Percentiles rank a stretch among this genome's conserved stretches.
Evolutionary conservation across 2,888 invertebrate species (phyloP).

Genomic region (Eucriotettix oculatus): DNA sequence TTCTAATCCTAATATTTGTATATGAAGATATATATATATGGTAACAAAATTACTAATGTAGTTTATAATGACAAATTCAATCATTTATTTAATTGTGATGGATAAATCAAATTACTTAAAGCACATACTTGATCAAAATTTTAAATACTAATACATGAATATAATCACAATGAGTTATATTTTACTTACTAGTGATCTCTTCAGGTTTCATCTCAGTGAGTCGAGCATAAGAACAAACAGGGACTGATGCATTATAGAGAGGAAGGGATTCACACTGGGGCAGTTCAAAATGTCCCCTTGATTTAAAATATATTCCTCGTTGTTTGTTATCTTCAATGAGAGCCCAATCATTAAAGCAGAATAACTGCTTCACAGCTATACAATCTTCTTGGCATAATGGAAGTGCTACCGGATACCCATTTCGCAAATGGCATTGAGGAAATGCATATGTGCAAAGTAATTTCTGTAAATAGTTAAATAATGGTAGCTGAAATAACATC

Average conservation of each 20-base stretch:
- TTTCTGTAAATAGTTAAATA: conserved; percentile 4
- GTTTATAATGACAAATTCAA: too few relatives aligned
- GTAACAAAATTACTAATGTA: too few relatives aligned
- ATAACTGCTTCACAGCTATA: conserved; percentile 72
- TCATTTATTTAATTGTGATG: too few relatives aligned
- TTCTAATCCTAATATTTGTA: too few relatives aligned
- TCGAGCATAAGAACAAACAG: conserved; percentile 67
- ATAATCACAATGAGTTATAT: too few relatives aligned
- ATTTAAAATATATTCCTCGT: conserved; percentile 58
- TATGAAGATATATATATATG: too few relatives aligned
- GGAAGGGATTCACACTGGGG: conserved; percentile 76
- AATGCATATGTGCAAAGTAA: conserved; percentile 35
- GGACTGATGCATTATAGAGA: conserved; percentile 41
- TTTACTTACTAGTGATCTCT: conserved; percentile 57
- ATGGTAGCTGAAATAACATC: too few relatives aligned
- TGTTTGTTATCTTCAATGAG: conserved; percentile 75
- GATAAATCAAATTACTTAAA: too few relatives aligned
- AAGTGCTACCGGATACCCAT: conserved; percentile 47
- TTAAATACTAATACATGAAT: too few relatives aligned
- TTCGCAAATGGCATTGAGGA: conserved; percentile 60
- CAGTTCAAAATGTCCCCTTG: conserved; percentile 70
- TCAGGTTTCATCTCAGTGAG: conserved; percentile 66
- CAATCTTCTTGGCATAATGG: conserved; percentile 89
- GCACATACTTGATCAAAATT: too few relatives aligned
- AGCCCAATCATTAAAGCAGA: conserved; percentile 90